Evolutionary conservation across 1,140 invertebrate genomes (phyloP).

Genomic region (Nasonia giraulti): DNA sequence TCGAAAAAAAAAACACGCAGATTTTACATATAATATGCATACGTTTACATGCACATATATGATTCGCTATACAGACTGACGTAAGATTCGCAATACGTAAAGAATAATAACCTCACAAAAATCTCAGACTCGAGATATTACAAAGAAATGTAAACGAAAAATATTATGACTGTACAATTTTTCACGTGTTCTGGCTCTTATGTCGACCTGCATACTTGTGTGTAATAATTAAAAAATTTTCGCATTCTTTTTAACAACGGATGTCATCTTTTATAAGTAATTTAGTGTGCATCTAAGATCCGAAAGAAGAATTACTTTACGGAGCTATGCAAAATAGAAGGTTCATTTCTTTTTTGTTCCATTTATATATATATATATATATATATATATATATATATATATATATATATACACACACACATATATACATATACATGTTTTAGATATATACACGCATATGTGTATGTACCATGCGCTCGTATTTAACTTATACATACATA

Average conservation of each 20-base stretch:
- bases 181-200: constrained; percentile 43
- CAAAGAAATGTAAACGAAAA: constrained; percentile 45
- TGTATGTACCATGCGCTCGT: constrained; percentile 57
- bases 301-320: constrained; percentile 69
- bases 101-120: constrained; percentile 11
- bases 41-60: constrained; percentile 54
- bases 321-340: constrained; percentile 74
- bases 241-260: constrained; percentile 62
- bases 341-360: constrained; percentile 67
- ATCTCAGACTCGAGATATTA: constrained; percentile 40
- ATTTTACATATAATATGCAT: constrained; percentile 65
- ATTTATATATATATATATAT: constrained; percentile 67
- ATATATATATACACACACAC: constrained; percentile 65
- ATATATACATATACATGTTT: constrained; percentile 59
- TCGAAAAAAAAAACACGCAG: constrained; percentile 65
- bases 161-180: constrained; percentile 38
- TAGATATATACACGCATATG: constrained; percentile 53
- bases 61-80: constrained; percentile 44
- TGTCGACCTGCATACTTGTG: constrained; percentile 44
- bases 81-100: constrained; percentile 34
- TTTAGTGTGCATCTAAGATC: constrained; percentile 71
- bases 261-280: constrained; percentile 67
- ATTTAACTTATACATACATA: constrained; percentile 45
- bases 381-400: constrained; percentile 64
- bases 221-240: constrained; percentile 57